phyloP scores from a whole-genome alignment of 2,888 invertebrate genomes.

The Meghimatium bilineatum region DNA sequence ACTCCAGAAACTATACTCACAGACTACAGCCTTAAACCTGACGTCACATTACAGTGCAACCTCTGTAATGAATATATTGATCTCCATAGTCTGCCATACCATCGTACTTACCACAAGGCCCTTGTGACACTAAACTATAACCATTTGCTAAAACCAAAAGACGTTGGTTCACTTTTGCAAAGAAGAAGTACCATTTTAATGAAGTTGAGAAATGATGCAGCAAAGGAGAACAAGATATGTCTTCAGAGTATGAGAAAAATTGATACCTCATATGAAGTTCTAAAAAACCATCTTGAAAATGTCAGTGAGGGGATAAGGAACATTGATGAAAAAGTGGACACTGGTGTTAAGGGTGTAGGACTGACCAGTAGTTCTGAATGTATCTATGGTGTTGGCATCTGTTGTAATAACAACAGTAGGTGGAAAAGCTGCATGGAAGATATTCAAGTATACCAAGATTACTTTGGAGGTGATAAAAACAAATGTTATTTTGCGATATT shows the following conservation, averaged over 20 bases:
- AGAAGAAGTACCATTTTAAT: conserved; percentile 64
- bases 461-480: conserved; percentile 70
- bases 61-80: conserved; percentile 65
- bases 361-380: conserved; percentile 68
- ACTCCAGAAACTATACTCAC: conserved; percentile 68
- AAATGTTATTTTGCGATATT: conserved; percentile 73
- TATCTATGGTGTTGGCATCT: conserved; percentile 67
- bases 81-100: conserved; percentile 64
- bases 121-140: conserved; percentile 63
- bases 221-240: conserved; percentile 56
- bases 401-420: conserved; percentile 65
- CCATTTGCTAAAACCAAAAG: conserved; percentile 58
- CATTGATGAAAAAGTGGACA: conserved; percentile 62
- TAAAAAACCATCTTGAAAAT: conserved; percentile 70
- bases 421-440: conserved; percentile 76
- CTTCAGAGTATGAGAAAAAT: conserved; percentile 56
- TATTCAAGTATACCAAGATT: conserved; percentile 71
- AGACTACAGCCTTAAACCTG: conserved; percentile 63
- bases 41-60: conserved; percentile 69
- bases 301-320: conserved; percentile 67
- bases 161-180: conserved; percentile 61
- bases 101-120: conserved; percentile 69
- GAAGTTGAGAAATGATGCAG: conserved; percentile 58
- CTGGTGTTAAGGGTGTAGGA: conserved; percentile 63
- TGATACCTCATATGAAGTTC: conserved; percentile 73